Conservation (phyloP, 2,113 vertebrate species). For the Willisornis vidua region DNA sequence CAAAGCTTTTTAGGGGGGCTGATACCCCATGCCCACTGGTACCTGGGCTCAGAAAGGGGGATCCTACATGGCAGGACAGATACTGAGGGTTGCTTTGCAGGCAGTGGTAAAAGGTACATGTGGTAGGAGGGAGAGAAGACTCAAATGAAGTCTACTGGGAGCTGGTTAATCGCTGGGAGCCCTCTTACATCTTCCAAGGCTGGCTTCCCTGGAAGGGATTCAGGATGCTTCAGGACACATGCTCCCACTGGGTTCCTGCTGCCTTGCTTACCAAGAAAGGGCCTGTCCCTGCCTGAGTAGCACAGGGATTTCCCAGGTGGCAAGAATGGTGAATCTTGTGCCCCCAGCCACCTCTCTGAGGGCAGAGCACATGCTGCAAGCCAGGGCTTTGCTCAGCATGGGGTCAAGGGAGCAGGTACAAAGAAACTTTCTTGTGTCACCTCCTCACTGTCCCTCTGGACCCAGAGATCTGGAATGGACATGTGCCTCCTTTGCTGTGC, state of each 20-base stretch:
- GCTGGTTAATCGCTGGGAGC: neutral
- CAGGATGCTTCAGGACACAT: neutral
- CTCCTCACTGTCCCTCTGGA: neutral
- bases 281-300: neutral
- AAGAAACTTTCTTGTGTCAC: neutral
- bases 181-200: neutral
- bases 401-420: neutral
- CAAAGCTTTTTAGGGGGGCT: neutral
- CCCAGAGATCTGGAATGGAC: neutral
- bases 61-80: neutral
- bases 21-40: rapidly evolving
- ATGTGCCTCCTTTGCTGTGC: neutral
- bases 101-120: neutral
- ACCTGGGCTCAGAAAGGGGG: neutral
- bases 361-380: neutral
- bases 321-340: neutral
- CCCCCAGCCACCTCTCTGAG: neutral
- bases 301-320: neutral
- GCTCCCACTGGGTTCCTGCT: neutral
- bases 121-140: neutral
- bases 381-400: neutral
- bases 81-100: neutral
- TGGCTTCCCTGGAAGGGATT: neutral
- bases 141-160: neutral
- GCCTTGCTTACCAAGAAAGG: neutral